Percentiles rank a stretch among this genome's conserved stretches.
Evolutionary conservation across 1,140 invertebrate genomes (phyloP).

Genomic region (Chrysomallon squamiferum): DNA sequence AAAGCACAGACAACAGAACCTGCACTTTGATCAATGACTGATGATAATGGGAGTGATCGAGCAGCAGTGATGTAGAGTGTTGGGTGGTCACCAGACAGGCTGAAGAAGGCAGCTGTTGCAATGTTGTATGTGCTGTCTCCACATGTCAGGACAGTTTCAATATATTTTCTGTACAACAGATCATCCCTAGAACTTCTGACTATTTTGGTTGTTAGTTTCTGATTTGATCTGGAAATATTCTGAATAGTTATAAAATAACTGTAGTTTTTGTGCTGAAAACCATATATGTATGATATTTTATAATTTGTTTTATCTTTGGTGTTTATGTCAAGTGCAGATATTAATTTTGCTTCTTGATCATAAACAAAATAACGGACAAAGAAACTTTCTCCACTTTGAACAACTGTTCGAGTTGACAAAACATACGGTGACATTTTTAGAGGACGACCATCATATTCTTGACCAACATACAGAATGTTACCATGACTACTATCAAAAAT

Average conservation of each 20-base stretch:
- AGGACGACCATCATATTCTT: slow-evolving; percentile 28
- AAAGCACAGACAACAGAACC: slow-evolving; percentile 27
- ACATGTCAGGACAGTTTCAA: slow-evolving; percentile 28
- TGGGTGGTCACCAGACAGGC: background rate
- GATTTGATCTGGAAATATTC: no score
- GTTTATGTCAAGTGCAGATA: slow-evolving; percentile 24
- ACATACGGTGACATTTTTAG: slow-evolving; percentile 23
- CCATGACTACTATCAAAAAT: slow-evolving; percentile 9
- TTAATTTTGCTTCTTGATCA: no score
- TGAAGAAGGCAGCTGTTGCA: slow-evolving; percentile 16
- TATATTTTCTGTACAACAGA: slow-evolving; percentile 22
- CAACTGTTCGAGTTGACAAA: slow-evolving; percentile 25
- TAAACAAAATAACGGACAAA: no score
- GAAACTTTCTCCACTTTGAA: background rate
- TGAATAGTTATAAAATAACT: slow-evolving; percentile 33
- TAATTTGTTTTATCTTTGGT: slow-evolving; percentile 9
- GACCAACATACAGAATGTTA: slow-evolving; percentile 25
- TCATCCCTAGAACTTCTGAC: slow-evolving; percentile 30
- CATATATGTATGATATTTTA: slow-evolving; percentile 27
- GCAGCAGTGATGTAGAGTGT: slow-evolving; percentile 24
- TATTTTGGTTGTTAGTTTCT: slow-evolving; percentile 22
- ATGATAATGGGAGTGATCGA: background rate
- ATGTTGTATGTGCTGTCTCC: slow-evolving; percentile 26
- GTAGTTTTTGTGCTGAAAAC: slow-evolving; percentile 22
- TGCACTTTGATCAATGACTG: background rate